phyloP scores from a whole-genome alignment of 2,888 invertebrate species.

The Leptinotarsa haldemani region DNA sequence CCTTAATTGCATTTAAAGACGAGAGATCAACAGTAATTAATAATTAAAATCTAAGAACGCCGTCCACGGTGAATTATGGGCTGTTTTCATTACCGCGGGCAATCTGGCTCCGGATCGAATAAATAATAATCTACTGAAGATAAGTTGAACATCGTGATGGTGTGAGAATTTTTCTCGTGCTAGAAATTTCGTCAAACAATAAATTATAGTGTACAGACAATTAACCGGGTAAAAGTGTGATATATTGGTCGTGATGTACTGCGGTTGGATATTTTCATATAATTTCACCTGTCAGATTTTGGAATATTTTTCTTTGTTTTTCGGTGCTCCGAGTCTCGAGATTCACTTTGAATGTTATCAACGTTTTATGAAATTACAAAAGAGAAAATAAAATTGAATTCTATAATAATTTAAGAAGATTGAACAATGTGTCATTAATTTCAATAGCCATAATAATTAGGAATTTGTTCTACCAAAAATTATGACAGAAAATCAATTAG shows the following conservation, averaged over 20 bases:
- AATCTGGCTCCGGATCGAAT: constrained; percentile 41
- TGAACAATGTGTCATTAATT: no score
- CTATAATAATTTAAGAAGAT: no score
- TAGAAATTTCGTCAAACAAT: constrained; percentile 41
- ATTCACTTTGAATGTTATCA: neutral
- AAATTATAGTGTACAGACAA: constrained; percentile 32
- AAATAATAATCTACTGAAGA: constrained; percentile 41
- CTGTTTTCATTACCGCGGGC: constrained; percentile 51
- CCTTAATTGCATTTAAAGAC: constrained; percentile 60
- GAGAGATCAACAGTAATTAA: constrained; percentile 59
- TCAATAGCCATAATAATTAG: no score
- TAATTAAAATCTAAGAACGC: constrained; percentile 55
- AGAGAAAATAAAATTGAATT: no score
- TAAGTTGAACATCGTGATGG: constrained; percentile 39
- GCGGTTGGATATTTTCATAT: constrained; percentile 12
- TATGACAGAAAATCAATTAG: no score
- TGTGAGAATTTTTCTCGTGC: constrained; percentile 42
- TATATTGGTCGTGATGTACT: constrained; percentile 27
- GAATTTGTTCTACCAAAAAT: no score
- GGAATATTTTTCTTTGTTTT: neutral
- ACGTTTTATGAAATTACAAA: no score
- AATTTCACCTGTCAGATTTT: constrained; percentile 10
- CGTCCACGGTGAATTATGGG: constrained; percentile 56
- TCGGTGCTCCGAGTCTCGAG: neutral
- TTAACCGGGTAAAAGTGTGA: constrained; percentile 27